Evolutionary conservation across 92 coral and sea anemone species (phyloP), one percentile per base, ranked within the genome.

Genomic region (Phenganax stokvisi): DNA sequence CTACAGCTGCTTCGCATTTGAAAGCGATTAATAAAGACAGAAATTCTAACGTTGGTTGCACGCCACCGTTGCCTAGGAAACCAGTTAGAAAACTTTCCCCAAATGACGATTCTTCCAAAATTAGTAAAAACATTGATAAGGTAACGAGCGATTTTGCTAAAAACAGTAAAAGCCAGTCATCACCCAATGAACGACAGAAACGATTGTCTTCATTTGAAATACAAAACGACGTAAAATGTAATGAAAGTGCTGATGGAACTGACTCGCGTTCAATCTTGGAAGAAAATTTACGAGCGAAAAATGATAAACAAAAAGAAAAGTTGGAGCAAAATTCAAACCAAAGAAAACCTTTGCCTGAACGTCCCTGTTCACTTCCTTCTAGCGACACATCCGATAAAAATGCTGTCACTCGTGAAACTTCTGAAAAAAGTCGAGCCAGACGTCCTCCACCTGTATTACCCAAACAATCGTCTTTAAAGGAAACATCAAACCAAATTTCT

Each of bases 11-110:
- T 75, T 16, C 80, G 51, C 57, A 30, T 27, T 44, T 30, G 61
- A 59, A 56, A 76, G 20, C 70, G 16, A 76, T 20, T 31, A 52
- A 37, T 57, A 76, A 57, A 30, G 54, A 76, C 51, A 76, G 16
- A 8, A 27, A 15, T 55, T n/a, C 47, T 5, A 44, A 58, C 47
- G 47, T 60, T 29, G 81, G 81, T 6, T 52, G 69, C 9, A 76
- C 81, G 64, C 70, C 81, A 25, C 81, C 69, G 51, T 76, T 76
- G 31, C 81, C 81, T 20, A 58, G 81, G 70, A 76, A 76, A 59
- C 81, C 81, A 51, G 81, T 64, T 10, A 76, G 81, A 10, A 76
- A 7, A 27, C 69, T 27, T 17, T 28, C 81, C 1, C 81, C 81
- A 2, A 27, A 25, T 31, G 55, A 54, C n/a, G 58, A 37, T 37